Evolutionary conservation across 2,888 invertebrate genomes (phyloP).

Genomic region (Dichetophora obliterata): DNA sequence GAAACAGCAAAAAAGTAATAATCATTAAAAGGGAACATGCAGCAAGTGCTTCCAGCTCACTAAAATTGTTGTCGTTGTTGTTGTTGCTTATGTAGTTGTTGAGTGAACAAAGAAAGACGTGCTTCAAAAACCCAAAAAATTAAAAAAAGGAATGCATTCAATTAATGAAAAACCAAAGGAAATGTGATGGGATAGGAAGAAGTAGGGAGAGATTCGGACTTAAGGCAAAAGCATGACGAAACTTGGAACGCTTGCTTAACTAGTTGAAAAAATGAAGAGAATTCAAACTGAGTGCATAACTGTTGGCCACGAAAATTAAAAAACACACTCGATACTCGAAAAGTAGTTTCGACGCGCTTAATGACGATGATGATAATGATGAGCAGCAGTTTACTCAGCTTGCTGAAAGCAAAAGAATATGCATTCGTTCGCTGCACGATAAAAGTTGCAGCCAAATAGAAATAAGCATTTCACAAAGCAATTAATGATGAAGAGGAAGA

Average conservation of each 20-base stretch:
- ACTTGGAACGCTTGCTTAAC: background rate
- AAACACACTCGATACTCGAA: conserved; percentile 5
- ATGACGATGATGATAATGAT: background rate
- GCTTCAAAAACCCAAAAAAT: conserved; percentile 4
- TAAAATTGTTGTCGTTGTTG: too few species aligned
- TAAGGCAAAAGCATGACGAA: background rate
- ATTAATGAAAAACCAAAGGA: conserved; percentile 16
- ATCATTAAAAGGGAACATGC: background rate
- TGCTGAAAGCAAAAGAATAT: background rate
- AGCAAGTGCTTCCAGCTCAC: background rate
- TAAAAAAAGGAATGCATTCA: conserved; percentile 12
- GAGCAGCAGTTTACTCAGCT: background rate
- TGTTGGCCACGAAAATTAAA: conserved; percentile 22
- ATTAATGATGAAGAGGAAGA: background rate
- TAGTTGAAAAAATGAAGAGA: conserved; percentile 3
- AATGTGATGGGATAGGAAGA: background rate
- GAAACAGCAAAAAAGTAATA: background rate
- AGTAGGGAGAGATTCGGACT: too few species aligned
- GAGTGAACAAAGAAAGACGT: conserved; percentile 14
- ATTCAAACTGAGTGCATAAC: background rate
- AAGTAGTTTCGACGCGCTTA: too few species aligned
- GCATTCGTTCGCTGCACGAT: too few species aligned
- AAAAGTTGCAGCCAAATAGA: background rate
- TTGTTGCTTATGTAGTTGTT: too few species aligned
- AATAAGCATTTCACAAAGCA: background rate